Base-by-base conservation (phyloP, 2,888 invertebrate genomes). In the Erebia aethiops region DNA sequence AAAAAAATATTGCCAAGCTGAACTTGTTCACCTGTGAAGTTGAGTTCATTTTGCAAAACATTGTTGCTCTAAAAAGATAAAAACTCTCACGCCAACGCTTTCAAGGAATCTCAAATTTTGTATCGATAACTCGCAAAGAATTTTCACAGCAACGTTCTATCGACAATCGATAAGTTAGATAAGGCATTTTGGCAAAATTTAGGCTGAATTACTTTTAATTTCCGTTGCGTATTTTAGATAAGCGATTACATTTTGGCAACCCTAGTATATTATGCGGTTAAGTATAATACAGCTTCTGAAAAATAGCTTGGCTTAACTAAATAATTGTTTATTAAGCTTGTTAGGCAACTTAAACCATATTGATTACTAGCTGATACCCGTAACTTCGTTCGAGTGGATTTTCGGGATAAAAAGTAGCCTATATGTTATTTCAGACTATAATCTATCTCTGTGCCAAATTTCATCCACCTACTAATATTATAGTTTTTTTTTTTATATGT, bases 191-290 rank as follows among this genome's bases (percentile, higher is more conserved):
- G 69, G 57, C 49, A 21, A 60, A 74, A 65, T 61, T 69, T 71
- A 63, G 68, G 52, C 43, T 35, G 57, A 71, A 71, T 67, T 69
- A 74, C 74, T 73, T 52, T 51, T 69, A 74, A 74, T 74, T 74
- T 74, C 74, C 74, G 74, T 67, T 74, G 74, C 74, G 74, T 67
- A 72, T 60, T 49, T 69, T 72, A 56, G 51, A n/a, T 11, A 49
- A 66, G 60, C 65, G 16, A 65, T 69, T 67, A 71, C 67, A 58
- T 69, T 71, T 69, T 57, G 69, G 67, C 74, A 74, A 26, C 73
- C 73, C 74, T 72, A 67, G 5, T 26, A 65, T 62, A 49, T 46
- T 62, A 66, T 67, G 57, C 41, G 67, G 51, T 58, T 46, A n/a
- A 58, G 43, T 58, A n/a, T 35, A 61, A 58, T 64, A 67, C 67